phyloP scores from a whole-genome alignment of 2,888 invertebrate genomes.

The Incurvaria masculella region DNA sequence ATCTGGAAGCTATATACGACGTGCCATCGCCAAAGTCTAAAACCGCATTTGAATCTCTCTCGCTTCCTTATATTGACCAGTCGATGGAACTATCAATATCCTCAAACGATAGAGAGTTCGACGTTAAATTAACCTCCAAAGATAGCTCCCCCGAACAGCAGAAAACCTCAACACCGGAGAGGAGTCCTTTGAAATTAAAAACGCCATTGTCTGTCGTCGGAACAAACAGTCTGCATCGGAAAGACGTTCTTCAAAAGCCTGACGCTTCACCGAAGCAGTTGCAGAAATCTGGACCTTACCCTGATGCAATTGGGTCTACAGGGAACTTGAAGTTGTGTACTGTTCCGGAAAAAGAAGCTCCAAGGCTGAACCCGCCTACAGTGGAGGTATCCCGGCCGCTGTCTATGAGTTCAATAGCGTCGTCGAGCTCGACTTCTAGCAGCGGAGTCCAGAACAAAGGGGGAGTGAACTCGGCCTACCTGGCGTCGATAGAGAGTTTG shows the following conservation, averaged over 20 bases:
- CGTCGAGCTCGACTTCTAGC: conserved; percentile 64
- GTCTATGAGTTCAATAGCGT: conserved; percentile 75
- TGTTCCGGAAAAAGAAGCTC: conserved; percentile 38
- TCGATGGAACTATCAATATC: conserved; percentile 48
- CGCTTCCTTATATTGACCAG: conserved; percentile 47
- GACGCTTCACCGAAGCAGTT: conserved; percentile 30
- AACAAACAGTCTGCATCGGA: conserved; percentile 42
- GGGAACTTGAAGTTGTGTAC: conserved; percentile 39
- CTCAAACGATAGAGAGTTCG: conserved; percentile 50
- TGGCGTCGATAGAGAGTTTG: conserved; percentile 85
- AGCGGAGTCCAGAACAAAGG: conserved; percentile 62
- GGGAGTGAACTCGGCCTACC: conserved; percentile 70
- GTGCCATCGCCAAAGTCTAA: conserved; percentile 39
- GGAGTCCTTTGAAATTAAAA: conserved; percentile 34
- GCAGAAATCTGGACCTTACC: conserved; percentile 35
- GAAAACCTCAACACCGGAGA: conserved; percentile 26
- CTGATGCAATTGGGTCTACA: conserved; percentile 40
- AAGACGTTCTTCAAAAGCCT: conserved; percentile 32
- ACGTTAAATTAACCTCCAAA: conserved; percentile 43
- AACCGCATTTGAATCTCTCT: conserved; percentile 45
- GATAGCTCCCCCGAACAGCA: conserved; percentile 37
- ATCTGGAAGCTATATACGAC: conserved; percentile 46
- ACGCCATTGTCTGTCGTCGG: conserved; percentile 25
- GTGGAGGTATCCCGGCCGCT: conserved; percentile 63
- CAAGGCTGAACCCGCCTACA: conserved; percentile 51